Conservation (phyloP, 2,113 vertebrate species). For the Meleagris gallopavo region DNA sequence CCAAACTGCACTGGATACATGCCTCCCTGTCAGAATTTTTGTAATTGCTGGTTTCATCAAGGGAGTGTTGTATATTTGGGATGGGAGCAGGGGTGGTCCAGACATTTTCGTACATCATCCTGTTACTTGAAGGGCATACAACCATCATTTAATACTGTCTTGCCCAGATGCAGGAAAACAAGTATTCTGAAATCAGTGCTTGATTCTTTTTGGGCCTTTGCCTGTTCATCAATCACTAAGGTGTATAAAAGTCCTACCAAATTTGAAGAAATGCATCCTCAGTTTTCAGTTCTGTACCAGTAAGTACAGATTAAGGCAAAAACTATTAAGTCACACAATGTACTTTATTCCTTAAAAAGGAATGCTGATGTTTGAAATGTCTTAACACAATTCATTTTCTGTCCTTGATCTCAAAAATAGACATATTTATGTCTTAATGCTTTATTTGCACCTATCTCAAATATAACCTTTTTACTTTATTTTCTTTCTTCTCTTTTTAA, state of each 20-base stretch:
- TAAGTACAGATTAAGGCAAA: neutral
- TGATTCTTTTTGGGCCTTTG: neutral
- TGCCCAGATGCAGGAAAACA: fast-evolving
- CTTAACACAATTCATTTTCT: neutral
- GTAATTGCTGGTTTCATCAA: neutral
- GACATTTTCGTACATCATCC: neutral
- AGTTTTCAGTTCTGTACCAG: neutral
- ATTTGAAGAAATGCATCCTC: neutral
- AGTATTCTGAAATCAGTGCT: neutral
- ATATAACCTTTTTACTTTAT: neutral
- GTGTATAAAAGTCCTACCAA: neutral
- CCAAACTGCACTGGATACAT: neutral
- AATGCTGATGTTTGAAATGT: neutral
- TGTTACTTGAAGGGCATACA: neutral
- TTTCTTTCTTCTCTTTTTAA: neutral
- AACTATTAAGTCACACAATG: neutral
- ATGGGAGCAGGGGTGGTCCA: neutral
- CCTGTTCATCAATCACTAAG: neutral
- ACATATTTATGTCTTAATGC: neutral
- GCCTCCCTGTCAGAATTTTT: neutral
- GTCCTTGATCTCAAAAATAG: neutral
- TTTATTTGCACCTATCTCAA: neutral
- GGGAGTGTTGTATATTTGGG: neutral
- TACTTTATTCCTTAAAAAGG: neutral
- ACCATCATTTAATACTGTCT: neutral